Base-by-base conservation (phyloP, 2,888 invertebrate species). In the Oegoconia quadripuncta region DNA sequence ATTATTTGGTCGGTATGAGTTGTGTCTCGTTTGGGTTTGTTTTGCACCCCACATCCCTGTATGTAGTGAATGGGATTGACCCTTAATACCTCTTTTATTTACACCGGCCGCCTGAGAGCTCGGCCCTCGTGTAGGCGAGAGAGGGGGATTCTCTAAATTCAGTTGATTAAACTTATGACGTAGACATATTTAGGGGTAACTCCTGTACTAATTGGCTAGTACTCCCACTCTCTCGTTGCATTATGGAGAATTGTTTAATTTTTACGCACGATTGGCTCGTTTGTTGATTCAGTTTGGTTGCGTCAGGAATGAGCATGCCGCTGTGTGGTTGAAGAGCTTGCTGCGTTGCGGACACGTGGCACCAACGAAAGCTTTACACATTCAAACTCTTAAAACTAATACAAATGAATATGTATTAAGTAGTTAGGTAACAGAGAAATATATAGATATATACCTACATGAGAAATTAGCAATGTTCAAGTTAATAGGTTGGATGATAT, bases 1-100 rank as follows among this genome's bases (percentile, higher is more conserved):
- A 60, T 59, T 52, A 54, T 51, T 65, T 58, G 56, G 47, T 51
- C 50, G 57, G 61, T 64, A 27, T 27, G 27, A 12, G 12, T 13
- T 27, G 27, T 65, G 38, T 44, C 44, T 64, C 22, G 5, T 22
- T 71, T 72, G 73, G 74, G 71, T 72, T 76, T 65, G 74, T 72
- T 65, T 63, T 68, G 78, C 78, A 74, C 74, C 66, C 62, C 60
- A 58, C 73, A 66, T 59, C 67, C 48, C 48, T 34, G 52, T 63
- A 62, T 49, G 46, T 59, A 59, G 56, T 41, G 49, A 32, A 18
- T 39, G 39, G 18, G 18, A 18, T 18, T 18, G 12, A 12, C 9
- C 11, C 11, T 9, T 13, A 3, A 26, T 26, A 4, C 7, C 26
- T 6, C 12, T 7, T 26, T 12, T 26, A n/a, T 6, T 20, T 3